Evolutionary conservation across 2,113 vertebrate species (phyloP).

Genomic region (Marmota monax): DNA sequence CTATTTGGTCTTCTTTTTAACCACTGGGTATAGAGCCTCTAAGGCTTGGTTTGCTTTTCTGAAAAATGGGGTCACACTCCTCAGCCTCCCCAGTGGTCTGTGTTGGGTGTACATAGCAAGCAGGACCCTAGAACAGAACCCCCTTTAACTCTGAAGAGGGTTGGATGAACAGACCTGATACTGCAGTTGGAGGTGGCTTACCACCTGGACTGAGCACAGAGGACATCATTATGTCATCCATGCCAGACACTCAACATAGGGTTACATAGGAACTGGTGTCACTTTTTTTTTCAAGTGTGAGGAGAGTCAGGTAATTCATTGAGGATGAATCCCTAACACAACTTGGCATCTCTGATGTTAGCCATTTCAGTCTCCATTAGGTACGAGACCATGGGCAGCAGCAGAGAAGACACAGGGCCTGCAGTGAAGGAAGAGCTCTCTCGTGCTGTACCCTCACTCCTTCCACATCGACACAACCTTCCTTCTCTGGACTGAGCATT

Average conservation of each 20-base stretch:
- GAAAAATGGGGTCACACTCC: background rate
- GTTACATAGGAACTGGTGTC: background rate
- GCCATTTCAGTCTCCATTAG: constrained; percentile 18
- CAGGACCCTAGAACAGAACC: background rate
- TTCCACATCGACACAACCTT: background rate
- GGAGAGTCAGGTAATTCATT: background rate
- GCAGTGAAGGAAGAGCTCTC: background rate
- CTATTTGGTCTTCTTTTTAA: background rate
- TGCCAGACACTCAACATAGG: background rate
- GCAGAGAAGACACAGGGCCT: background rate
- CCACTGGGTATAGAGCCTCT: background rate
- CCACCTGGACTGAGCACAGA: background rate
- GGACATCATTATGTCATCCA: background rate
- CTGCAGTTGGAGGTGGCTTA: too few relatives aligned
- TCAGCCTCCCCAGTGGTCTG: background rate
- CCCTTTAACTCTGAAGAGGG: background rate
- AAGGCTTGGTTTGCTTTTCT: background rate
- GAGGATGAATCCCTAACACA: background rate
- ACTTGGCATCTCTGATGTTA: background rate
- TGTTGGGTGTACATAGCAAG: background rate
- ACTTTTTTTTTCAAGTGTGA: constrained; percentile 15
- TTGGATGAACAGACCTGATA: background rate
- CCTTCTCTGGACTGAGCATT: background rate
- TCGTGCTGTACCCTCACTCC: background rate
- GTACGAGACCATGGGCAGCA: background rate